Evolutionary conservation across 2,888 invertebrate genomes (phyloP).

Genomic region (Watsonalla binaria): DNA sequence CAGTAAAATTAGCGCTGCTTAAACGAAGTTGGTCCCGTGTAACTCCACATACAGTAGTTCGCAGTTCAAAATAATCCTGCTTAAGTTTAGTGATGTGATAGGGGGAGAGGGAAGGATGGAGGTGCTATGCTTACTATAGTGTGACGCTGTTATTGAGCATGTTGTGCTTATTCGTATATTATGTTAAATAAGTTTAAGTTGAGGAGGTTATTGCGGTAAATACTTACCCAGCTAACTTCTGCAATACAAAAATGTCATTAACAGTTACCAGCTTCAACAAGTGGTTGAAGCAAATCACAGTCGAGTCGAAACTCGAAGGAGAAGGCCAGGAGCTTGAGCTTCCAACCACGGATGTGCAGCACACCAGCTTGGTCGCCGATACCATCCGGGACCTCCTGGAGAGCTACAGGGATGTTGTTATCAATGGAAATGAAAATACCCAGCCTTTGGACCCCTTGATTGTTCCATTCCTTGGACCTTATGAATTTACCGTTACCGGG

Average conservation of each 20-base stretch:
- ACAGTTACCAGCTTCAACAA: background rate
- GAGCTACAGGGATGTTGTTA: conserved; percentile 34
- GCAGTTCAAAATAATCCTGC: too few relatives aligned
- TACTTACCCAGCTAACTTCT: too few relatives aligned
- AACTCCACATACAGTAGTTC: too few relatives aligned
- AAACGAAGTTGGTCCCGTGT: too few relatives aligned
- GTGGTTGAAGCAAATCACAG: background rate
- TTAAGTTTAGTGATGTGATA: too few relatives aligned
- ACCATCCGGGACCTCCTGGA: conserved; percentile 29
- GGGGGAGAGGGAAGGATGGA: too few relatives aligned
- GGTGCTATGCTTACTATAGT: too few relatives aligned
- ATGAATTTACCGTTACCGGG: conserved; percentile 24
- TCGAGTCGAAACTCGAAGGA: background rate
- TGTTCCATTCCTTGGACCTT: conserved; percentile 33
- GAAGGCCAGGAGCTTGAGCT: conserved; percentile 14
- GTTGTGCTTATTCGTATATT: too few relatives aligned
- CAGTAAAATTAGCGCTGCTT: too few relatives aligned
- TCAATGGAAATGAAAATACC: conserved; percentile 41
- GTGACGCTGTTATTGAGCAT: too few relatives aligned
- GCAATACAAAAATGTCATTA: background rate
- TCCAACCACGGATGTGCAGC: conserved; percentile 5
- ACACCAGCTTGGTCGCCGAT: conserved; percentile 26
- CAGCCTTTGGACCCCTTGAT: conserved; percentile 42
- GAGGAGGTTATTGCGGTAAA: too few relatives aligned
- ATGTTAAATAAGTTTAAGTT: too few relatives aligned